Percentiles rank a stretch among this genome's conserved stretches.
phyloP scores from a whole-genome alignment of 2,113 vertebrate genomes.

The Mustelus asterias region DNA sequence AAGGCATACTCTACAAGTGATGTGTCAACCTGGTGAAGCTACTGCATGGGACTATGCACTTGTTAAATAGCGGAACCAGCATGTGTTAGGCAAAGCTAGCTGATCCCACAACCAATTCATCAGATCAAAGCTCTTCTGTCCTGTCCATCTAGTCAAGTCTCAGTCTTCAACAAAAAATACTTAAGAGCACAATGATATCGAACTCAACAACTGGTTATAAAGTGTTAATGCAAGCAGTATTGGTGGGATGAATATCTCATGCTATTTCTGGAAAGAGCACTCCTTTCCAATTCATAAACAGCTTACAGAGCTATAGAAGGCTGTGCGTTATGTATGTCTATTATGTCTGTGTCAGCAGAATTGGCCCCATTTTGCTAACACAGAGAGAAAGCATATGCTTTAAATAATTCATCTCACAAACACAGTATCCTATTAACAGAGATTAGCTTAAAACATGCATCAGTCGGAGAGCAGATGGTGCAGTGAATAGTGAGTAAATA shows the following conservation, averaged over 20 bases:
- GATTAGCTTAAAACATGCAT: background rate
- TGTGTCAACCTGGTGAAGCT: background rate
- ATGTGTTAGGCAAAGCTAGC: background rate
- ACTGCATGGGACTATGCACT: background rate
- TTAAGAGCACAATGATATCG: background rate
- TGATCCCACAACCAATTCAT: background rate
- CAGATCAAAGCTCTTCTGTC: background rate
- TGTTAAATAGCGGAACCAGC: background rate
- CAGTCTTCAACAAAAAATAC: background rate
- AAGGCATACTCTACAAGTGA: background rate
- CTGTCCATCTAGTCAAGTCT: background rate
- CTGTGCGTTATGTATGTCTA: background rate
- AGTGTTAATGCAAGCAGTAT: background rate
- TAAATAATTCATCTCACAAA: conserved; percentile 18
- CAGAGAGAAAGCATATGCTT: background rate
- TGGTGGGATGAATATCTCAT: background rate
- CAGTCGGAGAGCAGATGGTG: background rate
- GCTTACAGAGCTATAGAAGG: background rate
- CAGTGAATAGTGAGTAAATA: background rate
- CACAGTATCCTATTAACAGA: background rate
- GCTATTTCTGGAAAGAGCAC: background rate
- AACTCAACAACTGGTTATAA: too few relatives aligned
- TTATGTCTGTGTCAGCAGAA: background rate
- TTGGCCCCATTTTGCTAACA: background rate
- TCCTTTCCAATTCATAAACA: background rate